A percentile compares a stretch with the other conserved stretches of the same genome.
Conservation (phyloP, 2,888 invertebrate genomes). For the Ecliptopera silaceata region DNA sequence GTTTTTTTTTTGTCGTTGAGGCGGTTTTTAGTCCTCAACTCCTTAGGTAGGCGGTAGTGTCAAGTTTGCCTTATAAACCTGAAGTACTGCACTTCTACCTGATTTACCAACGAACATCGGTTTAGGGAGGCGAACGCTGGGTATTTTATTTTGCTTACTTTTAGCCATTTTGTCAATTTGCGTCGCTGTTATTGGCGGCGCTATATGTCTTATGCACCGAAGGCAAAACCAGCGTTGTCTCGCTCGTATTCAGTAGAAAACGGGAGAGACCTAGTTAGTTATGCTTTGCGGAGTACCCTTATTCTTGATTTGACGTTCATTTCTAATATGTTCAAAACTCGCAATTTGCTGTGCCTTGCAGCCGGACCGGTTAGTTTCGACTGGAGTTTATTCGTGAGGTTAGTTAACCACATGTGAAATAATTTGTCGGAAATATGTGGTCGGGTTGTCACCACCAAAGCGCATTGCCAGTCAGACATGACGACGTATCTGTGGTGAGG, state of each 20-base stretch:
- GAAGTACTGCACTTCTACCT: background rate
- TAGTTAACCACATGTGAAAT: background rate
- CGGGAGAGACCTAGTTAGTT: conserved; percentile 10
- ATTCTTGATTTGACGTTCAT: conserved; percentile 14
- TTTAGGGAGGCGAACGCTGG: background rate
- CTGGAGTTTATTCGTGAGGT: conserved; percentile 2
- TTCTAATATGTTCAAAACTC: conserved; percentile 13
- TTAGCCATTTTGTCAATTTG: conserved; percentile 22
- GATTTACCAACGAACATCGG: background rate
- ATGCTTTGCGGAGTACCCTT: conserved; percentile 24
- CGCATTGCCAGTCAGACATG: conserved; percentile 15
- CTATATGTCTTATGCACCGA: conserved; percentile 26
- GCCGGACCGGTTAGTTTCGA: conserved; percentile 6
- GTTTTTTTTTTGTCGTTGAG: conserved; percentile 2
- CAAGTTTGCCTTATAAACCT: background rate
- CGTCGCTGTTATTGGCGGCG: conserved; percentile 11
- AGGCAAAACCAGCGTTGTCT: conserved; percentile 21
- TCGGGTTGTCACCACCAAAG: background rate
- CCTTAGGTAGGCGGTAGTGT: background rate
- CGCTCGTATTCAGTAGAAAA: background rate
- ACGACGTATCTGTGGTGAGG: conserved; percentile 7
- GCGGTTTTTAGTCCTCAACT: conserved; percentile 8
- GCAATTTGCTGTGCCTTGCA: background rate
- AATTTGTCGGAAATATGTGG: conserved; percentile 1
- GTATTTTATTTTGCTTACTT: conserved; percentile 12